Evolutionary conservation across 2,113 vertebrate species (phyloP), one percentile per base, ranked within the genome.

Genomic region (Pelodiscus sinensis): DNA sequence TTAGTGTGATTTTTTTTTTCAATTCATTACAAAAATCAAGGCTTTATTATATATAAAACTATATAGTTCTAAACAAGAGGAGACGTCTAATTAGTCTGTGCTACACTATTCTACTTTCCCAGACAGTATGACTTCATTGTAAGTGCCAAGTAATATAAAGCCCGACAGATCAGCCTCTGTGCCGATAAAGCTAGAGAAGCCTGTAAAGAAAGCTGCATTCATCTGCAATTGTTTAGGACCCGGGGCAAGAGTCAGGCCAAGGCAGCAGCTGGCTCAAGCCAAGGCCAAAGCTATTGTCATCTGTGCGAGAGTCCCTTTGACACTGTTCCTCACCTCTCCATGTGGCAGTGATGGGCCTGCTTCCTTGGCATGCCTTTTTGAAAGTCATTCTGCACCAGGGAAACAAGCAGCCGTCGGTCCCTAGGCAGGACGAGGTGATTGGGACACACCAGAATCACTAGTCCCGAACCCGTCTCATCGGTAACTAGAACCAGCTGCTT

Each of bases 211-310:
- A n/a, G 31, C 27, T 22, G 73, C 25, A 0, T 1, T 55, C 21
- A 19, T 8, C 0, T 22, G 18, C 22, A 75, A n/a, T 68, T 35
- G 9, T 13, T 19, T 5, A 65, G 54, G 78, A 10, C 78, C 9
- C 52, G 4, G 0, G 0, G 68, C 82, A 68, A 24, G 50, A 68
- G 38, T 13, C 0, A 27, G 80, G 52, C 51, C 52, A 4, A 71
- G 57, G 29, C 24, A 27, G 60, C 44, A 15, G 14, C 50, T 25
- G 31, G 6, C 29, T 29, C 80, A 1, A 24, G 13, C 21, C 0
- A 22, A 1, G 0, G 0, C 0, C 4, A 9, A 16, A 0, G 1
- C 38, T 35, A 19, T 52, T 5, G 4, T 10, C 27, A 80, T 24
- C 35, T 18, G 58, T 21, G 10, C 21, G 44, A 22, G 55, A 44